Evolutionary conservation across 2,797 vertebrate genomes (phyloP).

Genomic region (Urocyon cinereoargenteus): DNA sequence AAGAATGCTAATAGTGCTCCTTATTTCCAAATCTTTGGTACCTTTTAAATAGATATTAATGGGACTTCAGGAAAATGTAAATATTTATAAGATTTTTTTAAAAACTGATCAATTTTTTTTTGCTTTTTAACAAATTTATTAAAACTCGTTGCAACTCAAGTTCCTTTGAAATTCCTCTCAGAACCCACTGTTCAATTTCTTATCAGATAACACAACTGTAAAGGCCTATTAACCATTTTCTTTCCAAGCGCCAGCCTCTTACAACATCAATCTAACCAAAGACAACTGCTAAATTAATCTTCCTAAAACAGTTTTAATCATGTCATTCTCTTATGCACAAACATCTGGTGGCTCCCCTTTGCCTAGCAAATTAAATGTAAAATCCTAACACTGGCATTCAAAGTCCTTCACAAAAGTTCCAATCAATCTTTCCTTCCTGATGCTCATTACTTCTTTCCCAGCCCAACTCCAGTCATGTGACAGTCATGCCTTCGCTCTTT

Average conservation of each 20-base stretch:
- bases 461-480: background rate
- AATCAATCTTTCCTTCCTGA: background rate
- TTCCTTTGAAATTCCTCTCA: too few relatives aligned
- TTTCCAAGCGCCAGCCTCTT: background rate
- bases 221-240: background rate
- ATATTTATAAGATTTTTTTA: constrained; percentile 15
- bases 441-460: background rate
- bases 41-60: constrained; percentile 38
- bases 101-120: background rate
- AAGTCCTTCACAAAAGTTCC: background rate
- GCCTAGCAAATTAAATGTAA: constrained; percentile 62
- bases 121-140: too few relatives aligned
- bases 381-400: constrained; percentile 10
- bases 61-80: background rate
- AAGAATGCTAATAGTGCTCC: background rate
- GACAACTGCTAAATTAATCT: constrained; percentile 68
- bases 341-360: constrained; percentile 60
- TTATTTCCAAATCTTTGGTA: background rate
- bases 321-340: constrained; percentile 54
- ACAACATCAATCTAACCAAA: constrained; percentile 48
- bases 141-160: too few relatives aligned
- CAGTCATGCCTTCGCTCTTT: background rate
- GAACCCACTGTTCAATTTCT: background rate
- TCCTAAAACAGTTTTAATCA: constrained; percentile 59
- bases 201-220: constrained; percentile 16